Evolutionary conservation across 1,140 invertebrate genomes (phyloP).

Genomic region (Colletes latitarsis): DNA sequence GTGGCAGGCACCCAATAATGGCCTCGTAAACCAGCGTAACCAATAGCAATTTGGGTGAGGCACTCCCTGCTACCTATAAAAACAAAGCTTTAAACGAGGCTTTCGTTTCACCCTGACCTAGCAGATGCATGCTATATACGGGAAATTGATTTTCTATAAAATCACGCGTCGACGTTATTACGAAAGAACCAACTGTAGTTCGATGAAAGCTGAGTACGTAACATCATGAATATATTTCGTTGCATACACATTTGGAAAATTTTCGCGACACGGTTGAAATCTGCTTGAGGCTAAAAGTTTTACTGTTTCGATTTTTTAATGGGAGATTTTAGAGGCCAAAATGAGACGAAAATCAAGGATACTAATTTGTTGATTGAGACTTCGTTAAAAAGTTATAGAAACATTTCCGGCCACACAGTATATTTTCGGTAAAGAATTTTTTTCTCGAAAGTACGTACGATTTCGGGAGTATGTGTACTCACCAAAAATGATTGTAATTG

Average conservation of each 20-base stretch:
- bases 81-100: constrained; percentile 26
- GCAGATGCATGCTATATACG: background rate
- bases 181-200: background rate
- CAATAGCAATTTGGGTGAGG: constrained; percentile 50
- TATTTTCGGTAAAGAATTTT: too few relatives aligned
- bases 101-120: background rate
- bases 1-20: constrained; percentile 35
- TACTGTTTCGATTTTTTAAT: background rate
- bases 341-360: too few relatives aligned
- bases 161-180: constrained; percentile 18
- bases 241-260: background rate
- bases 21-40: constrained; percentile 50
- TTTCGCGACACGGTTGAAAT: background rate
- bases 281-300: background rate
- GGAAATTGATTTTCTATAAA: constrained; percentile 41
- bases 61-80: constrained; percentile 3
- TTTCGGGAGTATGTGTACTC: too few relatives aligned
- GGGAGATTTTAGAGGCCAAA: too few relatives aligned
- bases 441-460: too few relatives aligned
- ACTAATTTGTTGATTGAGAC: too few relatives aligned
- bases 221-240: background rate
- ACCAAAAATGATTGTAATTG: too few relatives aligned
- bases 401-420: too few relatives aligned
- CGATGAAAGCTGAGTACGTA: background rate
- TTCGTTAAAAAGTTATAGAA: too few relatives aligned